Evolutionary conservation across 1,140 invertebrate genomes (phyloP), one percentile per base, ranked within the genome.

Genomic region (Camponotus floridanus): DNA sequence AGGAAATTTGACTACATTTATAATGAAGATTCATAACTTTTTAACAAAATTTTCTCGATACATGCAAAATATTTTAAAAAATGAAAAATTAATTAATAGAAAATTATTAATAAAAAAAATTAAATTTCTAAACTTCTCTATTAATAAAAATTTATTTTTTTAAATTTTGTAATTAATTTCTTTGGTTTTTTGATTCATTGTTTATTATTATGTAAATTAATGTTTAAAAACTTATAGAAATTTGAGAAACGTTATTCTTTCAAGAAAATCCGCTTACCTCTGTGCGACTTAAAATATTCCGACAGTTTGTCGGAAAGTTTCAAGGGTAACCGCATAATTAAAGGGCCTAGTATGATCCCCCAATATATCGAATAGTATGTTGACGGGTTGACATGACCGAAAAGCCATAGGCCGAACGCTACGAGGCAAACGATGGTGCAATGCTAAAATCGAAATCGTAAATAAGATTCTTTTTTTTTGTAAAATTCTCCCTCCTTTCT

Each of bases 361-460:
- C 94, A 94, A 78, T 92, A 93, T 86, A 94, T 87, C 31, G 86
- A 88, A 71, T 93, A 48, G 94, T 70, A 64, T 93, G 84, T 87
- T 91, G 85, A 84, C 89, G 91, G 73, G 92, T 93, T 65, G 57
- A 92, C 85, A 57, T 89, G 90, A 45, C 92, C 93, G 26, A 94
- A 87, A 31, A 95, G 73, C 93, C 94, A 95, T 15, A 95, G 59
- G 18, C 90, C 87, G 45, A 94, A 36, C 21, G 93, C 93, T n/a
- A 92, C 42, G 11, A 85, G 78, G 73, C 92, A 95, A 48, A 93
- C 83, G n/a, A 79, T 78, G 57, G 87, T 87, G 70, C 92, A 95
- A 68, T 94, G 94, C 94, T 95, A 45, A 78, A 78, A 91, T 51
- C 15, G 15, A 15, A 13, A 59, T 67, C 26, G 36, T 15, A 61